Conservation (phyloP, 2,797 vertebrate species). For the Myiotriccus ornatus region DNA sequence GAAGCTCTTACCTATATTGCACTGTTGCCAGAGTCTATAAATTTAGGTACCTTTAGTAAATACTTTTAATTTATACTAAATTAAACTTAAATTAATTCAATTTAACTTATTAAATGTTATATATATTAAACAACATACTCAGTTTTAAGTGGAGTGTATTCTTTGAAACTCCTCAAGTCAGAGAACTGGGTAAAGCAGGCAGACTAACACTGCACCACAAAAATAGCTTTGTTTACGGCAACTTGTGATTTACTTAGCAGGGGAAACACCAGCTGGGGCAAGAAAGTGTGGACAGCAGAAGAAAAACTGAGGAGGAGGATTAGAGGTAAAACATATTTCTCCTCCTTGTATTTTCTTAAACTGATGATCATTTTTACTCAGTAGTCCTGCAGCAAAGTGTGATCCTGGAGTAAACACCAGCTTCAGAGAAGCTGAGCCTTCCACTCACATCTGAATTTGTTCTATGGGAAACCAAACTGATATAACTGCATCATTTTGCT, state of each 20-base stretch:
- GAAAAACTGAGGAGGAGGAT: not conserved
- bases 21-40: not conserved
- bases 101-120: not conserved
- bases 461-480: not conserved
- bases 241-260: not conserved
- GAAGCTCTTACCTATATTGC: not conserved
- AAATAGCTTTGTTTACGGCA: slow-evolving; percentile 6
- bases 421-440: not conserved
- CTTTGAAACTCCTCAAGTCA: not conserved
- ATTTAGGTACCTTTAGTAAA: not conserved
- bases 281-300: not conserved
- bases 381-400: not conserved
- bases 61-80: not conserved
- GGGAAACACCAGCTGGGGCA: not conserved
- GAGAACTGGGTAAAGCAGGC: not conserved
- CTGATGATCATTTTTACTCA: not conserved
- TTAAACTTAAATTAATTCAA: not conserved
- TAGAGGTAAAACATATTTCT: not conserved
- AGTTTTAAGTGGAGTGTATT: not conserved
- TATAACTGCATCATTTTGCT: not conserved
- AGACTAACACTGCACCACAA: not conserved
- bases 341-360: not conserved
- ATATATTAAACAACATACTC: not conserved
- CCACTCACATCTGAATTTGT: not conserved
- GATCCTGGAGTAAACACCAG: not conserved